Evolutionary conservation across 2,797 vertebrate genomes (phyloP), one percentile per base, ranked within the genome.

Genomic region (Leuciscus waleckii): DNA sequence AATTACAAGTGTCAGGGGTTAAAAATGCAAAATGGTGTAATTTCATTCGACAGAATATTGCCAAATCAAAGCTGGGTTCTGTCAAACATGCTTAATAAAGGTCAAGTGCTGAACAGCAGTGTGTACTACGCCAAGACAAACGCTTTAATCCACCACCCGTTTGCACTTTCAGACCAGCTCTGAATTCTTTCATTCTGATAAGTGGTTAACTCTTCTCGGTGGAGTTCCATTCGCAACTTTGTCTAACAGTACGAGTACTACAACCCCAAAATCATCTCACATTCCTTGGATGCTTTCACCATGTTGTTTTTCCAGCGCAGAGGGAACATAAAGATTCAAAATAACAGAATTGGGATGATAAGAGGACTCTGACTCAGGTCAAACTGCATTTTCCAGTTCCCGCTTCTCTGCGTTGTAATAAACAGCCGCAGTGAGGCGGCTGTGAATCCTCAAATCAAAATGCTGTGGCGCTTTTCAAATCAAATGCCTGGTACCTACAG

Each of bases 111-210:
- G 92, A 88, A 92, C 90, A 94, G 93, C 94, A 88, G 92, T 85
- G 90, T 90, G 79, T 77, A 88, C 86, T 89, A 92, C 92, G 95
- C 95, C 95, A 96, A 96, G 94, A 96, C 93, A 96, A 96, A 96
- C 94, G 93, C 88, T 93, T 93, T 94, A 94, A 96, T 95, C 94
- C 95, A 95, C 95, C 95, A 94, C 94, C 93, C 92, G 89, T 93
- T 96, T 96, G 93, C 95, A 85, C 84, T 85, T 75, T 87, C 75
- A 83, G 82, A 86, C 75, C 87, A 86, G 83, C 95, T 95, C 95
- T 89, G 95, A 96, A 95, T 95, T 93, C 90, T 89, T 86, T 89
- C 90, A 76, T 82, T 79, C 87, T 84, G 89, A 90, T 89, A 89
- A 83, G 84, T 79, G 77, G 16, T 75, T 87, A 76, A 81, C 67